Conservation (phyloP, 2,797 vertebrate species). For the Pitangus sulphuratus region DNA sequence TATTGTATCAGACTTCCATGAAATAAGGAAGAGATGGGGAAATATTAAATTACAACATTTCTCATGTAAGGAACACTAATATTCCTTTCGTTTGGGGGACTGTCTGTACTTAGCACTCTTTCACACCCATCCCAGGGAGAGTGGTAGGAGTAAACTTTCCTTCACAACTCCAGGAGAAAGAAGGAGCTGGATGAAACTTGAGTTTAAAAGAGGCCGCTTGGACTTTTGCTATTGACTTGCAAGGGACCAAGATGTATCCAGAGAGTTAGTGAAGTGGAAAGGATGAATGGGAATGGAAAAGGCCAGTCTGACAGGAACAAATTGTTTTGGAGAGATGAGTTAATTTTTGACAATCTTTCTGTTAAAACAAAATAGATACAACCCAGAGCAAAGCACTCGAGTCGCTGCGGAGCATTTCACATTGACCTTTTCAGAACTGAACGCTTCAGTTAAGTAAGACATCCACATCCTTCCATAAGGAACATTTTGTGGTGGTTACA, state of each 20-base stretch:
- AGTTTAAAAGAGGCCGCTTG: not conserved
- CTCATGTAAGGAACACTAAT: constrained; percentile 12
- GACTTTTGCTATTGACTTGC: not conserved
- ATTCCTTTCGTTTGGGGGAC: not conserved
- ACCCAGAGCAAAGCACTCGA: constrained; percentile 43
- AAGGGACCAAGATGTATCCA: not conserved
- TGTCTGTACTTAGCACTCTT: not conserved
- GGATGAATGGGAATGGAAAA: constrained; percentile 55
- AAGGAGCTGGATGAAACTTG: not conserved
- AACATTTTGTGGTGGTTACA: not conserved
- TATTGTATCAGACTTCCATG: not conserved
- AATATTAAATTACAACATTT: constrained; percentile 37
- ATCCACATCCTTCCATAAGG: not conserved
- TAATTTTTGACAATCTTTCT: constrained; percentile 67
- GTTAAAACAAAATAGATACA: constrained; percentile 62
- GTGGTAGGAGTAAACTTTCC: not conserved
- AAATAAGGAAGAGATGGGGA: constrained; percentile 19
- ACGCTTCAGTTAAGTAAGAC: constrained; percentile 23
- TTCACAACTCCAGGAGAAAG: not conserved
- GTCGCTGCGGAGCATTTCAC: not conserved
- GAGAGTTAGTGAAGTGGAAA: not conserved
- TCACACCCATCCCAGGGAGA: not conserved
- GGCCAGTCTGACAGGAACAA: constrained; percentile 58
- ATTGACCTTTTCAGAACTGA: constrained; percentile 61
- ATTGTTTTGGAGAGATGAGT: constrained; percentile 62